Evolutionary conservation across 2,113 vertebrate species (phyloP).

Genomic region (Melanostigma gelatinosum): DNA sequence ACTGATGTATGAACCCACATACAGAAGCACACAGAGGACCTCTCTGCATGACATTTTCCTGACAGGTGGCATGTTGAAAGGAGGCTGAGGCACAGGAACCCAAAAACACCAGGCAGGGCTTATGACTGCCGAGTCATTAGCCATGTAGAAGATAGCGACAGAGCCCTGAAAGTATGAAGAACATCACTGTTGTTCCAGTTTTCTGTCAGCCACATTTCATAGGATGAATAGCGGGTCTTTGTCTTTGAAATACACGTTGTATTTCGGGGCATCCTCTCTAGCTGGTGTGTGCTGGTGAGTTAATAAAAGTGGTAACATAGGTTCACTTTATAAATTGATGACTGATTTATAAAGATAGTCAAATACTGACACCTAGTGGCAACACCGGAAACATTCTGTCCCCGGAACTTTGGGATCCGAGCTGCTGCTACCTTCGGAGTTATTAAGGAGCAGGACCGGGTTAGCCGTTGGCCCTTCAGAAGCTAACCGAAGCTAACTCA

Average conservation of each 20-base stretch:
- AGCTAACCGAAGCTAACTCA: not conserved
- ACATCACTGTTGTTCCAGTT: not conserved
- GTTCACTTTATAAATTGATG: not conserved
- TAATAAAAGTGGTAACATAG: not conserved
- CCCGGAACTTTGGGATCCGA: slow-evolving; percentile 24
- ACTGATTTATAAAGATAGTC: not conserved
- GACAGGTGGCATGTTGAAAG: slow-evolving; percentile 61
- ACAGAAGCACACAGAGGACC: slow-evolving; percentile 18
- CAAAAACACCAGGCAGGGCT: slow-evolving; percentile 15
- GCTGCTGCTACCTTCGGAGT: slow-evolving; percentile 17
- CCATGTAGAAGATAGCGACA: not conserved
- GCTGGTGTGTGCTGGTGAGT: not conserved
- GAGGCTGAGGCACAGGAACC: slow-evolving; percentile 28
- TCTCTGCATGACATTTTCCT: slow-evolving; percentile 28
- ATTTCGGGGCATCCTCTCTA: not conserved
- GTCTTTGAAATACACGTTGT: not conserved
- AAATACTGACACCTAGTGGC: slow-evolving; percentile 68
- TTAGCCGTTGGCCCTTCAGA: not conserved
- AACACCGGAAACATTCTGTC: not conserved
- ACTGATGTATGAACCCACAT: not conserved
- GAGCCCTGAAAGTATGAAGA: not conserved
- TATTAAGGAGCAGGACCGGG: slow-evolving; percentile 18
- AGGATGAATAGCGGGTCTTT: not conserved
- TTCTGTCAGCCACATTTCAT: not conserved
- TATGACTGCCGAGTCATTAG: slow-evolving; percentile 20